These are phyloP conservation scores for Rynchops niger DNA, from an alignment of 2,113 vertebrate genomes.

Conservation along the genomic window DNA sequence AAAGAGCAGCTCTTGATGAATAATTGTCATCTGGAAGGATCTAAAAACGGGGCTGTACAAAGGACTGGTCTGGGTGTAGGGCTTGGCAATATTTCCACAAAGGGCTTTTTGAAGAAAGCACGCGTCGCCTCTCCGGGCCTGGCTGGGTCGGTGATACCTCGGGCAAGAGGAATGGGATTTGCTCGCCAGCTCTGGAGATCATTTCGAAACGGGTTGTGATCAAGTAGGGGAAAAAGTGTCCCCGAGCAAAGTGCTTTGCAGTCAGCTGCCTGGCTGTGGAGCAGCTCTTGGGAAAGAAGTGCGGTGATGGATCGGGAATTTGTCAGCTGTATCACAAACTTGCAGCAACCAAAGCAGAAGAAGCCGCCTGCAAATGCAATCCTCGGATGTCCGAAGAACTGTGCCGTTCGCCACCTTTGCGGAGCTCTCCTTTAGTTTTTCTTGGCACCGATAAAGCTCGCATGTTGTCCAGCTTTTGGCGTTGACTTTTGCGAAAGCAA, in stretches of 20 bases:
- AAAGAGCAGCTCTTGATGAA: not conserved
- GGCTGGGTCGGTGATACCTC: not conserved
- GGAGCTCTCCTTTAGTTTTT: not conserved
- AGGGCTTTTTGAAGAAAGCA: not conserved
- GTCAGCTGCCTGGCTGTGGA: not conserved
- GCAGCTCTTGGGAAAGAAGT: not conserved
- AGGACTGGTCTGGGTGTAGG: not conserved
- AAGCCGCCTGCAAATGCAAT: not conserved
- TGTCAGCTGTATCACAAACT: accelerated
- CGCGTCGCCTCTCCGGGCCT: accelerated
- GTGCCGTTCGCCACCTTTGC: accelerated
- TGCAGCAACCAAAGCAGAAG: not conserved
- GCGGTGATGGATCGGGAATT: accelerated
- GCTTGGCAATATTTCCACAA: not conserved
- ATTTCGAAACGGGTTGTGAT: not conserved
- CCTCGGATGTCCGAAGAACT: not conserved
- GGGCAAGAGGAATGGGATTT: not conserved
- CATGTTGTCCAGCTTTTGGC: not conserved
- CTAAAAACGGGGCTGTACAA: not conserved
- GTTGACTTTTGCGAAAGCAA: not conserved
- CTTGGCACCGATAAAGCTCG: not conserved
- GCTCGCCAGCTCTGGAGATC: not conserved
- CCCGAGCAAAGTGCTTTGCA: not conserved
- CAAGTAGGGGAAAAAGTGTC: not conserved
- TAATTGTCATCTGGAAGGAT: not conserved